A percentile compares a stretch with the other conserved stretches of the same genome.
phyloP scores from a whole-genome alignment of 2,113 vertebrate genomes.

The Lasiurus borealis region DNA sequence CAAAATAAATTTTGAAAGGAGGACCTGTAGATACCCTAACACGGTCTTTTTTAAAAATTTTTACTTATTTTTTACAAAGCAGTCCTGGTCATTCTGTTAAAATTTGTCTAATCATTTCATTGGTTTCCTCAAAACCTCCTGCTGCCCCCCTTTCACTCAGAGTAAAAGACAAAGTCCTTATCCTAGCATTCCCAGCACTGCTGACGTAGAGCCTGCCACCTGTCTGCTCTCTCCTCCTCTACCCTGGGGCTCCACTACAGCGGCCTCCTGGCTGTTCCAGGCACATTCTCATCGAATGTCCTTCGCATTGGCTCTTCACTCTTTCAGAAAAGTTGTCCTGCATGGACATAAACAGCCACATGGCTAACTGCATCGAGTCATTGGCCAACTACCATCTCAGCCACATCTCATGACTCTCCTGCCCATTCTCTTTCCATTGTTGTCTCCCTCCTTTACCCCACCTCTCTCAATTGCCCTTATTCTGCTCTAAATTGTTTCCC shows the following conservation, averaged over 20 bases:
- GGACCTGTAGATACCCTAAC: neutral
- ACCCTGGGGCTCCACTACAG: neutral
- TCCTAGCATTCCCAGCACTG: neutral
- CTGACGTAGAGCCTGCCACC: neutral
- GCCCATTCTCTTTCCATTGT: neutral
- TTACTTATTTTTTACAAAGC: neutral
- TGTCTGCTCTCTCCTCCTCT: neutral
- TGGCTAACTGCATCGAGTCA: neutral
- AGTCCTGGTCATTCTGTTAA: constrained; percentile 6
- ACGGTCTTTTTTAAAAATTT: neutral
- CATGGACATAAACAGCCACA: neutral
- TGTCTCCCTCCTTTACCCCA: neutral
- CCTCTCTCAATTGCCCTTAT: neutral
- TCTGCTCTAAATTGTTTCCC: neutral
- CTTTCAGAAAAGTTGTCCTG: neutral
- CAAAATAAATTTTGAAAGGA: neutral
- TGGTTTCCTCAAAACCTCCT: neutral
- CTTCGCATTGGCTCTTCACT: neutral
- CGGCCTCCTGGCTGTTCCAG: neutral
- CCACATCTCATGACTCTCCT: neutral
- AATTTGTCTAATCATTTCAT: neutral
- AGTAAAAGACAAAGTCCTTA: constrained; percentile 36
- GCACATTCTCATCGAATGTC: too few relatives aligned
- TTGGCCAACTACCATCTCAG: neutral
- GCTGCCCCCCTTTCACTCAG: neutral